These are phyloP conservation scores for Meloidogyne exigua DNA, from an alignment of 1,140 invertebrate genomes.

Conservation along the genomic window DNA sequence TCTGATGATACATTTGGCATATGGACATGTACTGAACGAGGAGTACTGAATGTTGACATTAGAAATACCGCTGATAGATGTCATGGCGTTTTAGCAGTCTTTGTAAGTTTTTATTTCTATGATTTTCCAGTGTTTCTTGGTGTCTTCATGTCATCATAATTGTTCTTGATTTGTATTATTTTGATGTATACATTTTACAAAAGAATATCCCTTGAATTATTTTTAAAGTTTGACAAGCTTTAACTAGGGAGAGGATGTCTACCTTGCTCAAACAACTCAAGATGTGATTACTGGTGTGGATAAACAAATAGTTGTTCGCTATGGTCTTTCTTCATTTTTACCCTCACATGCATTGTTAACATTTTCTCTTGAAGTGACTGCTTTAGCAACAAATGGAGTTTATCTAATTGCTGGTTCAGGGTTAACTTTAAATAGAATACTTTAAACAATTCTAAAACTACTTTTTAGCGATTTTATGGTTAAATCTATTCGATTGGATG, in stretches of 20 bases:
- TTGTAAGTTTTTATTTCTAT: background rate
- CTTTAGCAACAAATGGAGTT: slow-evolving; percentile 13
- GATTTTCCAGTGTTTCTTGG: background rate
- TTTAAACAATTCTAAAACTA: background rate
- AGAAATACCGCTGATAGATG: slow-evolving; percentile 14
- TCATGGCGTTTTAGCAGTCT: slow-evolving; percentile 14
- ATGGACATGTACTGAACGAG: slow-evolving; percentile 11
- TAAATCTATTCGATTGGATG: slow-evolving; percentile 10
- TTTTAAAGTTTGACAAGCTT: too few relatives aligned
- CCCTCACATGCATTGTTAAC: slow-evolving; percentile 12
- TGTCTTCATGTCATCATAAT: too few relatives aligned
- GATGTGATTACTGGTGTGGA: slow-evolving; percentile 22
- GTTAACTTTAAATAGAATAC: background rate
- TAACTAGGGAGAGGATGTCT: slow-evolving; percentile 23
- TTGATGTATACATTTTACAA: too few relatives aligned
- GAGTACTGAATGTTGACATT: slow-evolving; percentile 14
- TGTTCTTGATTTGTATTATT: too few relatives aligned
- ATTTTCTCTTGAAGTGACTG: slow-evolving; percentile 23
- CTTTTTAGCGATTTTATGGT: slow-evolving; percentile 22
- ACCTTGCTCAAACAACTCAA: slow-evolving; percentile 18
- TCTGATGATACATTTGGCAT: slow-evolving; percentile 22
- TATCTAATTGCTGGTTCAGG: slow-evolving; percentile 23
- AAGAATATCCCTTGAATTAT: too few relatives aligned
- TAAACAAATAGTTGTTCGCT: slow-evolving; percentile 17
- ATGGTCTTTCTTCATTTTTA: slow-evolving; percentile 18